A percentile compares a stretch with the other conserved stretches of the same genome.
Evolutionary conservation across 1,140 invertebrate genomes (phyloP).

Genomic region (Bilobella aurantiaca): DNA sequence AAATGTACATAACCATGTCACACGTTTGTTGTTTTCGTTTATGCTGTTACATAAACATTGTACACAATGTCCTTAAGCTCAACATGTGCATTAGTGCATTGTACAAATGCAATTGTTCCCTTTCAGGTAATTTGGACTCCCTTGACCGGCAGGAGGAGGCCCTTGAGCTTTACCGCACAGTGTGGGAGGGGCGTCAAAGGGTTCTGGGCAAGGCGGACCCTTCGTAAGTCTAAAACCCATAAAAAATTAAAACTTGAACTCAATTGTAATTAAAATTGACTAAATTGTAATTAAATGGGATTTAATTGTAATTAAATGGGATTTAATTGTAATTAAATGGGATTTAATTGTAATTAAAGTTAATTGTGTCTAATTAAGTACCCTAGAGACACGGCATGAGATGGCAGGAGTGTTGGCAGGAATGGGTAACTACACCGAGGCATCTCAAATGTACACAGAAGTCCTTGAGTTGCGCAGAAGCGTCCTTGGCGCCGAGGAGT

Average conservation of each 20-base stretch:
- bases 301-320: no score
- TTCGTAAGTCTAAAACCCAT: slow-evolving; percentile 16
- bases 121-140: slow-evolving; percentile 19
- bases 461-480: slow-evolving; percentile 30
- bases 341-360: no score
- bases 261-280: no score
- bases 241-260: no score
- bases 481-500: slow-evolving; percentile 32
- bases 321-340: no score
- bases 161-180: slow-evolving; percentile 21
- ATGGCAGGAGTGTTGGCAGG: slow-evolving; percentile 33
- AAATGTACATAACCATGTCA: no score
- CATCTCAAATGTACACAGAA: slow-evolving; percentile 32
- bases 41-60: no score
- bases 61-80: not conserved
- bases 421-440: slow-evolving; percentile 34
- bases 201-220: slow-evolving; percentile 30
- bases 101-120: no score
- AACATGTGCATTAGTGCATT: not conserved
- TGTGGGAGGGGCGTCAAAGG: slow-evolving; percentile 26
- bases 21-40: no score
- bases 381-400: slow-evolving; percentile 25
- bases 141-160: slow-evolving; percentile 32
- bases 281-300: no score
- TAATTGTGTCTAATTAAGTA: no score